Conservation (phyloP, 2,888 invertebrate genomes). For the Hybos culiciformis region DNA sequence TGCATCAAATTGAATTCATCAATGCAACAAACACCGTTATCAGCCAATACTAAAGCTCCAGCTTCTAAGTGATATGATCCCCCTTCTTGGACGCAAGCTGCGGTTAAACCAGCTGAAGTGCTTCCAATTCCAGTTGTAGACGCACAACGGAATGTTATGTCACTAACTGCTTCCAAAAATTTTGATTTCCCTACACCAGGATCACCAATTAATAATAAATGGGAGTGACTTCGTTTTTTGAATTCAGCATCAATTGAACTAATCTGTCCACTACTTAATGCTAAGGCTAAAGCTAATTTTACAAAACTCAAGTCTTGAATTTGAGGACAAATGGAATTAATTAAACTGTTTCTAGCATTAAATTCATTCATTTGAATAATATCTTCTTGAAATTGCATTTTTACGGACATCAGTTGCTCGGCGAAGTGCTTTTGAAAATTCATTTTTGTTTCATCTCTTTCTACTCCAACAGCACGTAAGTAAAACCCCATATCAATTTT, state of each 20-base stretch:
- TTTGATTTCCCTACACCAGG: slow-evolving; percentile 84
- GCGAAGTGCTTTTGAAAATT: slow-evolving; percentile 57
- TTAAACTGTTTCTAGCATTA: slow-evolving; percentile 59
- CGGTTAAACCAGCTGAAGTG: slow-evolving; percentile 78
- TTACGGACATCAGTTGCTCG: slow-evolving; percentile 13
- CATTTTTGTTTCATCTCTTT: slow-evolving; percentile 51
- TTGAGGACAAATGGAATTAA: slow-evolving; percentile 73
- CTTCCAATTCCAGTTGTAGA: slow-evolving; percentile 77
- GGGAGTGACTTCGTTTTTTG: slow-evolving; percentile 59
- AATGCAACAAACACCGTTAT: slow-evolving; percentile 82
- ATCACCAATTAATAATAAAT: slow-evolving; percentile 76
- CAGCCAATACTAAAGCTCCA: slow-evolving; percentile 75
- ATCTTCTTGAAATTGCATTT: slow-evolving; percentile 17
- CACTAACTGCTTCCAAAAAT: slow-evolving; percentile 51
- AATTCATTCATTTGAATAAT: slow-evolving; percentile 48
- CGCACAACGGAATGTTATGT: slow-evolving; percentile 48
- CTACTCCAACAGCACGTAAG: slow-evolving; percentile 37
- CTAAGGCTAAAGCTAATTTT: slow-evolving; percentile 69
- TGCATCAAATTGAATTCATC: slow-evolving; percentile 80
- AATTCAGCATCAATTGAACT: slow-evolving; percentile 39
- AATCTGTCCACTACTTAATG: slow-evolving; percentile 33
- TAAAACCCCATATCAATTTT: slow-evolving; percentile 8
- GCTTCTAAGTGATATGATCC: slow-evolving; percentile 87
- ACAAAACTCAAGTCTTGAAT: slow-evolving; percentile 73
- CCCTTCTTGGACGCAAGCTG: slow-evolving; percentile 72